These are phyloP conservation scores for Pygoscelis antarcticus DNA, from an alignment of 2,113 vertebrate species.

Conservation along the genomic window DNA sequence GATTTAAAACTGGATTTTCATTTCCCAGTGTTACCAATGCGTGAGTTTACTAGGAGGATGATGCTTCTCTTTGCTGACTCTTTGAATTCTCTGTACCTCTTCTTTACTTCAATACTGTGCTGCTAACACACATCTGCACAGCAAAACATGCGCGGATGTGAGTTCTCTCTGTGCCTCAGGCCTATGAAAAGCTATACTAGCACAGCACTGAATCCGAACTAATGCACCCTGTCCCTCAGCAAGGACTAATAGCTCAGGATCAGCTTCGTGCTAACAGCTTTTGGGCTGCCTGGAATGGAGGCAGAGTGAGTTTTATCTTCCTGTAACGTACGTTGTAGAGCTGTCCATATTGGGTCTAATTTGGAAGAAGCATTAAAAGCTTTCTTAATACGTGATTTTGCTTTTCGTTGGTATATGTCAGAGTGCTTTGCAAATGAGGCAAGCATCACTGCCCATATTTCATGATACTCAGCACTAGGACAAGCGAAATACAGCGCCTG, in stretches of 20 bases:
- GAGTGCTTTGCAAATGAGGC: not conserved
- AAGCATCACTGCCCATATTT: not conserved
- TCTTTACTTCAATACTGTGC: not conserved
- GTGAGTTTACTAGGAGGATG: not conserved
- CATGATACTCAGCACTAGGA: not conserved
- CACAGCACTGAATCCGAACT: not conserved
- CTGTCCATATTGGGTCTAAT: not conserved
- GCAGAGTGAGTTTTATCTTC: conserved; percentile 20
- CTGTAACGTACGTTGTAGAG: not conserved
- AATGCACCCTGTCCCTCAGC: not conserved
- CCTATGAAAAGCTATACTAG: not conserved
- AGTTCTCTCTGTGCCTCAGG: not conserved
- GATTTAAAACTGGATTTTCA: not conserved
- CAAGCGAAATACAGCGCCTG: not conserved
- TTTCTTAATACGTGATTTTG: not conserved
- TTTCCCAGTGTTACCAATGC: not conserved
- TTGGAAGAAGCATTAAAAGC: not conserved
- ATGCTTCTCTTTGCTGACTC: not conserved
- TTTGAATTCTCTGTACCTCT: not conserved
- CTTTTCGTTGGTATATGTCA: not conserved
- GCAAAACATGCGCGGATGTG: not conserved
- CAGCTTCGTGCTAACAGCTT: conserved; percentile 5
- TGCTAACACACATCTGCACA: not conserved
- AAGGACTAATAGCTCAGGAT: not conserved
- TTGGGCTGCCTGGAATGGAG: not conserved